Evolutionary conservation across 2,113 vertebrate species (phyloP), one percentile per base, ranked within the genome.

Genomic region (Chamaea fasciata): DNA sequence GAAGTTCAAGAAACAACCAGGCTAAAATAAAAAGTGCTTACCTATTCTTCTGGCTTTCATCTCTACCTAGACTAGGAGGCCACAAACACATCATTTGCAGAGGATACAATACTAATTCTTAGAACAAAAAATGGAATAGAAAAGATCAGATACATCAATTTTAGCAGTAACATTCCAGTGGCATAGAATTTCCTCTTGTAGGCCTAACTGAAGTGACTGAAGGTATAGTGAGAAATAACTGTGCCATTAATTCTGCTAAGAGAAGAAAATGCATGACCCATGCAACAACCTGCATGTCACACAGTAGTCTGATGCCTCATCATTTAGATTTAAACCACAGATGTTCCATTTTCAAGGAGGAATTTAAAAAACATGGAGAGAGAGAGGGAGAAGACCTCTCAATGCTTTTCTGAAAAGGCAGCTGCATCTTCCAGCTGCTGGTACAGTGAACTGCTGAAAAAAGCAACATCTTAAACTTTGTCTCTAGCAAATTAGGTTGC

Each of bases 181-280:
- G 23, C 47, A 37, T 4, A 68, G 15, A 57, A 87, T 55, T 83
- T 30, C 22, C 35, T 81, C 39, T 9, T 28, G 8, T 2, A 83
- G 35, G 7, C 83, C 28, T 56, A 46, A 37, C 28, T 68, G 23
- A 30, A 83, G 6, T 28, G 59, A 80, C 22, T n/a, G 42, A 92
- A 77, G 24, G 37, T 44, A 63, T 15, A 26, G 30, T 0, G 1
- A 81, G 23, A 83, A 24, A 35, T 9, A 81, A 12, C 4, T 7
- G 0, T 11, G 17, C 22, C 27, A 35, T 46, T 73, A 69, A 59
- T 47, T 55, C 59, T 59, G 18, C 26, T 44, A 41, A 57, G 2
- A 71, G 50, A 52, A 41, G 26, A 90, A n/a, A 52, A 33, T 17
- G 26, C 5, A 3, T 33, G 37, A 57, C 0, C 0, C 2, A 18